Evolutionary conservation across 2,113 vertebrate genomes (phyloP), one percentile per base, ranked within the genome.

Genomic region (Tamias sibiricus): DNA sequence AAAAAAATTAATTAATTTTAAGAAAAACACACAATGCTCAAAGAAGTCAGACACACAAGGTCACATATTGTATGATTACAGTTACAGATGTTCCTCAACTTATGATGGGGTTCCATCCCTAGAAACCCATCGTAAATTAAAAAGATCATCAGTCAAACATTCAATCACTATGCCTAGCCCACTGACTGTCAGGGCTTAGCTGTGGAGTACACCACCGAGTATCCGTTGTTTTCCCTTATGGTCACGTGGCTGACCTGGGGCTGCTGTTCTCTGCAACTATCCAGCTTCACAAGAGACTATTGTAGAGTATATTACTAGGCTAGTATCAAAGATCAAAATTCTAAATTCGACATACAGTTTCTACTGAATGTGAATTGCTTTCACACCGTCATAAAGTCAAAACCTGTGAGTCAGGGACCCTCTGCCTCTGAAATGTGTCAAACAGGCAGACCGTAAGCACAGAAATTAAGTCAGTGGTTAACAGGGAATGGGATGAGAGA

Each of bases 1-100:
- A n/a, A n/a, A n/a, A n/a, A n/a, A n/a, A n/a, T n/a, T n/a, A n/a
- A n/a, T n/a, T n/a, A n/a, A n/a, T n/a, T n/a, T n/a, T n/a, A n/a
- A n/a, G n/a, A n/a, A n/a, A n/a, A n/a, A n/a, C n/a, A 64, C 57
- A 68, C 32, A 32, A 17, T 66, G 47, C 49, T 37, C 37, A 75
- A 75, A 82, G 59, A 79, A 88, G n/a, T 42, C 79, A 91, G 75
- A 82, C 47, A 32, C 42, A 49, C 66, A 95, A 92, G 64, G 42
- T 81, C 49, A 71, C n/a, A 4, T 74, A 8, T 28, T 59, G 0
- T 52, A 20, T 28, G 59, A 49, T 40, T 68, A 13, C 17, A 32
- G 90, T 92, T 95, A n/a, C 37, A 47, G 37, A 47, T 44, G 40
- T 40, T 71, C 40, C 40, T 79, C 19, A 3, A 54, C 13, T 69